phyloP scores from a whole-genome alignment of 2,888 invertebrate species.

The Pinctada fucata region DNA sequence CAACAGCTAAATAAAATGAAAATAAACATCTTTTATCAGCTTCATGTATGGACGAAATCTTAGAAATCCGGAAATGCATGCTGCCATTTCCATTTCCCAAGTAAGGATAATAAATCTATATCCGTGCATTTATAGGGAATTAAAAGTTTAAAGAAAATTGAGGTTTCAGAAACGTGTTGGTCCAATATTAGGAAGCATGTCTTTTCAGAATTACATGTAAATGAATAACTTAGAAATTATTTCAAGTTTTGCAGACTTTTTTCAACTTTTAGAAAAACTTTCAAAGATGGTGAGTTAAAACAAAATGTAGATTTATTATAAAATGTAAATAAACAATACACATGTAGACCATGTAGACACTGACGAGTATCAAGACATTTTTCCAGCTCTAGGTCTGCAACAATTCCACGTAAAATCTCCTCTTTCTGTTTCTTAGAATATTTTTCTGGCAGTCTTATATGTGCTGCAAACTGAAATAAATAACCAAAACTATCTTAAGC shows the following conservation, averaged over 20 bases:
- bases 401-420: conserved; percentile 87
- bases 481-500: background rate
- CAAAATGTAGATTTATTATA: too few species aligned
- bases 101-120: too few species aligned
- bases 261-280: too few species aligned
- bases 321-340: too few species aligned
- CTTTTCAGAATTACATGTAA: too few species aligned
- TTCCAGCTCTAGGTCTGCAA: conserved; percentile 85
- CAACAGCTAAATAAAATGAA: conserved; percentile 80
- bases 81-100: background rate
- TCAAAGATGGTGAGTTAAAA: too few species aligned
- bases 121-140: background rate
- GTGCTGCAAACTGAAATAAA: conserved; percentile 80
- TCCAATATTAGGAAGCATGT: too few species aligned
- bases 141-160: too few species aligned
- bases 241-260: too few species aligned
- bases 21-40: background rate
- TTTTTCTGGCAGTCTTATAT: conserved; percentile 84
- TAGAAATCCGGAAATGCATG: background rate
- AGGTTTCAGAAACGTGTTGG: too few species aligned
- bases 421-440: conserved; percentile 84
- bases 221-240: too few species aligned
- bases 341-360: conserved; percentile 58
- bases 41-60: too few species aligned
- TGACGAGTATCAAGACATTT: conserved; percentile 87